Percentiles rank a stretch among this genome's conserved stretches.
Evolutionary conservation across 1,140 invertebrate genomes (phyloP).

Genomic region (Rhyzopertha dominica): DNA sequence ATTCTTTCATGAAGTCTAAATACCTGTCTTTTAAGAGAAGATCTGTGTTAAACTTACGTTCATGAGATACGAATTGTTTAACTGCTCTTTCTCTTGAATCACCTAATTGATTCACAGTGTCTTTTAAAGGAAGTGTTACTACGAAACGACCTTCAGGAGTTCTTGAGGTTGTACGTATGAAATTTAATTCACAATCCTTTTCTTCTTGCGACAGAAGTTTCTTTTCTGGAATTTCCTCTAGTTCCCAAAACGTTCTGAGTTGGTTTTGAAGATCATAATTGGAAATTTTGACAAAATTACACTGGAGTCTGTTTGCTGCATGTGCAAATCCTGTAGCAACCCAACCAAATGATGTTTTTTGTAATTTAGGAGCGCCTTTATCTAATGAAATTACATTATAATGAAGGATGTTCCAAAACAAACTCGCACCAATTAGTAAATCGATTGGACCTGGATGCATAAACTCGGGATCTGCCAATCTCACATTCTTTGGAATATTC

Average conservation of each 20-base stretch:
- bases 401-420: too few species aligned
- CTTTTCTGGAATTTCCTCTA: slow-evolving; percentile 21
- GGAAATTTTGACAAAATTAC: slow-evolving; percentile 8
- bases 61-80: slow-evolving; percentile 33
- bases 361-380: too few species aligned
- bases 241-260: slow-evolving; percentile 26
- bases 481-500: too few species aligned
- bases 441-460: too few species aligned
- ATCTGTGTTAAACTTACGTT: slow-evolving; percentile 33
- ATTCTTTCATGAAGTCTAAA: slow-evolving; percentile 14
- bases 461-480: too few species aligned
- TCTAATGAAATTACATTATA: too few species aligned
- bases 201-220: slow-evolving; percentile 12
- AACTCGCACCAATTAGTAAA: too few species aligned
- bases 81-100: slow-evolving; percentile 29
- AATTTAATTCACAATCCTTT: slow-evolving; percentile 22
- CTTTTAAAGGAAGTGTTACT: slow-evolving; percentile 23
- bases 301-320: too few species aligned
- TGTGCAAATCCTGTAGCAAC: too few species aligned
- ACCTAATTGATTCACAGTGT: slow-evolving; percentile 25
- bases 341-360: too few species aligned
- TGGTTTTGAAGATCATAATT: slow-evolving; percentile 6
- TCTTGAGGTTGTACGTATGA: slow-evolving; percentile 10
- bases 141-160: slow-evolving; percentile 16
- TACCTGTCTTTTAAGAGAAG: slow-evolving; percentile 17